Evolutionary conservation across 2,113 vertebrate species (phyloP), one percentile per base, ranked within the genome.

Genomic region (Thunnus maccoyii): DNA sequence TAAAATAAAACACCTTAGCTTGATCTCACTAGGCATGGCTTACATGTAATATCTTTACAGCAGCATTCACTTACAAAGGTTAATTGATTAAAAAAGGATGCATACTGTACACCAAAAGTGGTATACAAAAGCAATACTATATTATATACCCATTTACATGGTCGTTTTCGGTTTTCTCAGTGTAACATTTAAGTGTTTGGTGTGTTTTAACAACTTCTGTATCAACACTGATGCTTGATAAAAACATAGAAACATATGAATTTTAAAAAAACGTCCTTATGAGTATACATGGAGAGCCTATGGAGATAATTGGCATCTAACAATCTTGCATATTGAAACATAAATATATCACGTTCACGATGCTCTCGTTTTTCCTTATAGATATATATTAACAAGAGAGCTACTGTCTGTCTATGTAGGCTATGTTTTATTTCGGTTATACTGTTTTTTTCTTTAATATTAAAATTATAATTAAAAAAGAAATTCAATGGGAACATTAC

Each of bases 1-100:
- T 71, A 81, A 86, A 89, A 86, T 90, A 88, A 91, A 89, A 90
- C 78, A 86, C 85, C 82, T 72, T 55, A 76, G 89, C 82, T 83
- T 82, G 88, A 84, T 90, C 78, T 91, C 85, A 91, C 91, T 87
- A 88, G 88, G 85, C 91, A 87, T 92, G 92, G 89, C 88, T 92
- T 86, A 90, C 90, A 86, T 91, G 84, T 69, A 84, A 72, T 82
- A 75, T 89, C 64, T 83, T 87, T 85, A 90, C 92, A 91, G 90
- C 91, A 92, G 91, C 90, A 91, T 93, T 92, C 92, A 91, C 85
- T 80, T 90, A 89, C 87, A 91, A 91, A 92, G 86, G 80, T 88
- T 87, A 88, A 76, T 80, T 78, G 79, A 80, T 90, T 92, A 88
- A 87, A 93, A 92, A 94, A 93, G 76, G 82, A 92, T 83, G 84